Evolutionary conservation across 2,888 invertebrate genomes (phyloP), one percentile per base, ranked within the genome.

Genomic region (Morpho helenor): DNA sequence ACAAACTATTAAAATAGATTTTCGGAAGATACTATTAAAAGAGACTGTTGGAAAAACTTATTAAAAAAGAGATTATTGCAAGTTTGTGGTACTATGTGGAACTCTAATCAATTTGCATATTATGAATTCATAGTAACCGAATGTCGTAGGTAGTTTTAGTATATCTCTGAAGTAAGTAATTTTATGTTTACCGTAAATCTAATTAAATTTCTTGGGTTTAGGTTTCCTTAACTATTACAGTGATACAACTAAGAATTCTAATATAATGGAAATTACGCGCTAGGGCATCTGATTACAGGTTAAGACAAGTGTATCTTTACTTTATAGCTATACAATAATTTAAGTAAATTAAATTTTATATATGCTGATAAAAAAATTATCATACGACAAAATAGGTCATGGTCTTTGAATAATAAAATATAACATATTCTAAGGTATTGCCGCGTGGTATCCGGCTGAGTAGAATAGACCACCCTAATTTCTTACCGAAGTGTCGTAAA

Each of bases 121-220:
- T 52, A 55, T 48, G 16, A 23, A 31, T 55, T 52, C 59, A 53
- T 41, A 47, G 46, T 50, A 46, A 8, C 8, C 8, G 6, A 23
- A 7, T 46, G 47, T 23, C 8, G 46, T 10, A 9, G 22, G 16
- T 39, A 39, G 16, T 57, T 47, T 52, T 22, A 23, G 7, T 23
- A n/a, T 46, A 39, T 52, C 42, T 39, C 16, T 49, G 45, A 41
- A 57, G 52, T 43, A 48, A 57, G 51, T 45, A 44, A 46, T 53
- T 49, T 57, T 44, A 57, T 49, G 39, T 58, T 52, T 43, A 52
- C 43, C 48, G 55, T 52, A 58, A 49, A 49, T 57, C 47, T 49
- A 42, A 52, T 49, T 39, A 41, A 16, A 52, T 49, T 61, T 52
- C 49, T 39, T 53, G n/a, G 39, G 45, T n/a, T 41, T 49, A 46